phyloP scores from a whole-genome alignment of 2,113 vertebrate genomes.

The Misgurnus anguillicaudatus region DNA sequence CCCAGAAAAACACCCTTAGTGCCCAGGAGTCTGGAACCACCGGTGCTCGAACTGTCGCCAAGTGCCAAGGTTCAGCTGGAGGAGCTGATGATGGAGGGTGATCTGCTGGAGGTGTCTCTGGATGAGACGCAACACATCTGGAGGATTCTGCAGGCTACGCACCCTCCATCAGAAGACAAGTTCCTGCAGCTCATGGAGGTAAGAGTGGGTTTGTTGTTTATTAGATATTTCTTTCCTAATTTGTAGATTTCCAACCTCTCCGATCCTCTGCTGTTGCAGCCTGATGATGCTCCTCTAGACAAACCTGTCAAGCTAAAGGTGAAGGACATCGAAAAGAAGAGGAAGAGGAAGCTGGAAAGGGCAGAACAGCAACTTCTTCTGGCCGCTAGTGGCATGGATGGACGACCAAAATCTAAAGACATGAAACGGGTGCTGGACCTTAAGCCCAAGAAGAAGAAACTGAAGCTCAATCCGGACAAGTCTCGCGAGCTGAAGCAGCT shows the following conservation, averaged over 20 bases:
- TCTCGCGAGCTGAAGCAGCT: conserved; percentile 93
- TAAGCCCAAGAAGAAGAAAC: conserved; percentile 96
- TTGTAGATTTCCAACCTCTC: background rate
- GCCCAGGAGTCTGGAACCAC: conserved; percentile 93
- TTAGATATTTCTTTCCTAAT: conserved; percentile 39
- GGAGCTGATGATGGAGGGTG: conserved; percentile 97
- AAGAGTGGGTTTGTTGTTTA: background rate
- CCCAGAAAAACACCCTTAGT: conserved; percentile 94
- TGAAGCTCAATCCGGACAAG: conserved; percentile 91
- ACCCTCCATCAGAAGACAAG: conserved; percentile 92
- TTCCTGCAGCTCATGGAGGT: conserved; percentile 98
- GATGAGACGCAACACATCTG: conserved; percentile 99
- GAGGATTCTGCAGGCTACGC: conserved; percentile 96
- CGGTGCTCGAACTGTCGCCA: conserved; percentile 89
- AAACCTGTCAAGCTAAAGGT: conserved; percentile 90
- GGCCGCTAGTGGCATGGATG: conserved; percentile 56
- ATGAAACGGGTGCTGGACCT: conserved; percentile 85
- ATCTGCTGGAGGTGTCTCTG: conserved; percentile 94
- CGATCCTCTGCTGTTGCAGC: conserved; percentile 52
- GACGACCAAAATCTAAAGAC: conserved; percentile 85
- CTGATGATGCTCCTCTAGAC: conserved; percentile 89
- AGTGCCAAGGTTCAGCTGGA: conserved; percentile 92
- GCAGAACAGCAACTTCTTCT: conserved; percentile 89
- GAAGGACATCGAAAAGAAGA: conserved; percentile 91
- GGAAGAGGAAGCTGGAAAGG: conserved; percentile 89